A percentile compares a stretch with the other conserved stretches of the same genome.
phyloP scores from a whole-genome alignment of 2,888 invertebrate genomes.

The Andrena bucephala region DNA sequence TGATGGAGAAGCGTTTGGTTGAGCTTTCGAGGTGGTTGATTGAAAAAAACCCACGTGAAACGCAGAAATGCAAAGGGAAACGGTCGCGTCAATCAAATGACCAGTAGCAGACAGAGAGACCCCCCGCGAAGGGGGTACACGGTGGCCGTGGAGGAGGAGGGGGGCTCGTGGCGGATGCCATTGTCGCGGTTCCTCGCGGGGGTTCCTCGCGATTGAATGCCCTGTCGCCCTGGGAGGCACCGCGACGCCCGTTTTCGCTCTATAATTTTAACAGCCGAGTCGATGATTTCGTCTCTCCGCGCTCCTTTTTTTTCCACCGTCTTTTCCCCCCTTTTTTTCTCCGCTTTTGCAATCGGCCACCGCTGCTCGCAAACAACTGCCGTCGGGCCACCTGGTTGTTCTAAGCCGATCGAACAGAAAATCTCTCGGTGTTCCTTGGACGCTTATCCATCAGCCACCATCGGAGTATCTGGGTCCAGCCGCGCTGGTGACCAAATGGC shows the following conservation, averaged over 20 bases:
- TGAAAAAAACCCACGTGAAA: not conserved
- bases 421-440: conserved; percentile 51
- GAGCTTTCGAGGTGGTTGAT: not conserved
- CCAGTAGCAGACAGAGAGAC: conserved; percentile 70
- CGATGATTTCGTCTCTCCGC: conserved; percentile 74
- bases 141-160: conserved; percentile 60
- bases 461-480: not conserved
- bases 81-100: conserved; percentile 69
- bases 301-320: conserved; percentile 41
- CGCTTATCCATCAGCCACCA: conserved; percentile 30
- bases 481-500: conserved; percentile 21
- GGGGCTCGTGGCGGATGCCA: conserved; percentile 68
- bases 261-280: conserved; percentile 82
- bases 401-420: conserved; percentile 73
- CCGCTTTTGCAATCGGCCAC: conserved; percentile 50
- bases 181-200: conserved; percentile 77
- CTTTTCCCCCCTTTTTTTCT: conserved; percentile 43
- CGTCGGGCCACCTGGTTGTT: conserved; percentile 79
- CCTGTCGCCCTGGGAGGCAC: conserved; percentile 83
- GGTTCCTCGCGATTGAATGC: conserved; percentile 79
- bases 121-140: conserved; percentile 69
- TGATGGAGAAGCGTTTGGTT: not conserved
- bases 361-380: conserved; percentile 80
- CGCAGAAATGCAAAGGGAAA: conserved; percentile 49
- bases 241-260: conserved; percentile 80